phyloP scores from a whole-genome alignment of 2,888 invertebrate species.

The Ecliptopera silaceata region DNA sequence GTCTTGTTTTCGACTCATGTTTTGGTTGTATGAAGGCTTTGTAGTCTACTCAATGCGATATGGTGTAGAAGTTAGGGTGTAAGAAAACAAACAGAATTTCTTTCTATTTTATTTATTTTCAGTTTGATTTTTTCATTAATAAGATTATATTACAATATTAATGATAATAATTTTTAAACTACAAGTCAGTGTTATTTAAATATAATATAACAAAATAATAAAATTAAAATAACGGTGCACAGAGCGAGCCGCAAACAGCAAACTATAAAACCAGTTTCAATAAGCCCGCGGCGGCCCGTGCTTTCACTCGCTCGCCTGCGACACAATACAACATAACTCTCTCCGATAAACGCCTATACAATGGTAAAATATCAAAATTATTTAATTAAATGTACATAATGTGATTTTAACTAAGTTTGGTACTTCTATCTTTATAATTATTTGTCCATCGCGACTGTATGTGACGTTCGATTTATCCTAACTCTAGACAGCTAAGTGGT shows the following conservation, averaged over 20 bases:
- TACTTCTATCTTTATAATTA: slow-evolving; percentile 74
- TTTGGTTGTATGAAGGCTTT: no score
- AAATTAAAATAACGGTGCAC: slow-evolving; percentile 76
- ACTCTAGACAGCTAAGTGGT: slow-evolving; percentile 72
- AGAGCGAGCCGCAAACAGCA: slow-evolving; percentile 59
- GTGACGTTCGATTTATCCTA: slow-evolving; percentile 57
- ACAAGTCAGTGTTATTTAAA: slow-evolving; percentile 82
- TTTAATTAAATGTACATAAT: slow-evolving; percentile 81
- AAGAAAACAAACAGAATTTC: slow-evolving; percentile 51
- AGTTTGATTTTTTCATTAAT: slow-evolving; percentile 83
- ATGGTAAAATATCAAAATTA: slow-evolving; percentile 81
- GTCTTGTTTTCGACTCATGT: no score
- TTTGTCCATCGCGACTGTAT: slow-evolving; percentile 63
- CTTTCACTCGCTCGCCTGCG: slow-evolving; percentile 57
- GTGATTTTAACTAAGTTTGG: slow-evolving; percentile 82
- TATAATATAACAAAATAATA: slow-evolving; percentile 78
- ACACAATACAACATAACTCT: slow-evolving; percentile 65
- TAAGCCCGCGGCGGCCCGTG: slow-evolving; percentile 52
- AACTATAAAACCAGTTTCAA: slow-evolving; percentile 54
- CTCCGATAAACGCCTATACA: slow-evolving; percentile 79
- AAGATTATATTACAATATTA: slow-evolving; percentile 84
- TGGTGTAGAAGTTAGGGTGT: background rate
- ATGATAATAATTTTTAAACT: slow-evolving; percentile 83
- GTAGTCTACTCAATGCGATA: no score
- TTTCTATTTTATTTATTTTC: slow-evolving; percentile 81